Evolutionary conservation across 2,888 invertebrate genomes (phyloP), one percentile per base, ranked within the genome.

Genomic region (Lysandra coridon): DNA sequence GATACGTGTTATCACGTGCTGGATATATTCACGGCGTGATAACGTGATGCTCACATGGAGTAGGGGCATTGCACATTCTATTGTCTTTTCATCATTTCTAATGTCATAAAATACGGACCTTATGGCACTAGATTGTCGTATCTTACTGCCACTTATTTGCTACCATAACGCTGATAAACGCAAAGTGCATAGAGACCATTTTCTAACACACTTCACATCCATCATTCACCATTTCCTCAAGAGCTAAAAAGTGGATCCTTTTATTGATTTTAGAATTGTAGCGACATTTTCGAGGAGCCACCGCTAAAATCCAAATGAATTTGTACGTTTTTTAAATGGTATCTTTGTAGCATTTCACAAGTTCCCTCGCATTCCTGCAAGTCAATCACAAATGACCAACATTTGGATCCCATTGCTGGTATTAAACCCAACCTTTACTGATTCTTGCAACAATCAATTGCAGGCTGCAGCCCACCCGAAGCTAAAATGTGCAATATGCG

Each of bases 401-500:
- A 30, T 30, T 64, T 7, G 10, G 30, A 64, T 30, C 30, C 6
- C 17, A 14, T 30, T 33, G 69, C 44, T 49, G 49, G 23, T 30
- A 78, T 78, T 64, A 69, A 12, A 5, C 33, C 33, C 33, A 69
- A 69, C 69, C 69, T 69, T 69, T 69, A 33, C 12, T 2, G 64
- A 30, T 23, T 30, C 33, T 69, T 37, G 69, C 69, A 17, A 1
- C 33, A 78, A 78, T 78, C 78, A 78, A 78, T 78, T 33, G 33
- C 69, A 69, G 69, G 33, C 33, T 69, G 17, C 69, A 69, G 17
- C 69, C 69, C 69, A 69, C 69, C 69, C 69, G 69, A 69, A 69
- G 69, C 69, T 60, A 33, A 75, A 78, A 81, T 75, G 81, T 81
- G 83, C 82, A 84, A 84, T 82, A 84, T 81, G 83, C 81, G 74